A percentile compares a stretch with the other conserved stretches of the same genome.
phyloP scores from a whole-genome alignment of 1,140 invertebrate genomes.

The Plodia interpunctella region DNA sequence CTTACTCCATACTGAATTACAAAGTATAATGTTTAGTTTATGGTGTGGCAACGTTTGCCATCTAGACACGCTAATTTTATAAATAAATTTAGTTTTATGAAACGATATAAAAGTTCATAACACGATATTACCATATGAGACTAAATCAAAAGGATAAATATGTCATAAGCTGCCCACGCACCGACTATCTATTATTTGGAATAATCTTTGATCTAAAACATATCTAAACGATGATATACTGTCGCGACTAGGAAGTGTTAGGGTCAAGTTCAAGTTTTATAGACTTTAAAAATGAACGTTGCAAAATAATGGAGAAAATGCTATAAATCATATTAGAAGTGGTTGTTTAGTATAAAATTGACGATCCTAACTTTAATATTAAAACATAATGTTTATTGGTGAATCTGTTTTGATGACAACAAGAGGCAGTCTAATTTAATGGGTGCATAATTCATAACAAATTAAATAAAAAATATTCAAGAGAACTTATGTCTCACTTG shows the following conservation, averaged over 20 bases:
- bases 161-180: constrained; percentile 2
- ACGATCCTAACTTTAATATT: too few relatives aligned
- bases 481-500: not conserved
- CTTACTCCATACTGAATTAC: constrained; percentile 28
- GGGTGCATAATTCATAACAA: too few relatives aligned
- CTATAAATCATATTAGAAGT: too few relatives aligned
- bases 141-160: constrained; percentile 7
- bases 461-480: not conserved
- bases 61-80: not conserved
- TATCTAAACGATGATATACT: not conserved
- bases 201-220: constrained; percentile 5
- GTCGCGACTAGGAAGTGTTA: not conserved
- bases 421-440: too few relatives aligned
- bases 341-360: too few relatives aligned
- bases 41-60: not conserved
- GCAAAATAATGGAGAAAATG: too few relatives aligned
- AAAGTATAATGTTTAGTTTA: constrained; percentile 26
- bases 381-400: not conserved
- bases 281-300: too few relatives aligned
- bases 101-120: constrained; percentile 4
- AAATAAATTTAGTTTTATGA: not conserved
- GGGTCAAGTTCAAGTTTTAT: not conserved
- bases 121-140: not conserved
- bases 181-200: not conserved
- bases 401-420: not conserved